Percentiles rank a stretch among this genome's conserved stretches.
These are phyloP conservation scores for Chrysomela aeneicollis DNA, from an alignment of 2,888 invertebrate species.

Conservation along the genomic window DNA sequence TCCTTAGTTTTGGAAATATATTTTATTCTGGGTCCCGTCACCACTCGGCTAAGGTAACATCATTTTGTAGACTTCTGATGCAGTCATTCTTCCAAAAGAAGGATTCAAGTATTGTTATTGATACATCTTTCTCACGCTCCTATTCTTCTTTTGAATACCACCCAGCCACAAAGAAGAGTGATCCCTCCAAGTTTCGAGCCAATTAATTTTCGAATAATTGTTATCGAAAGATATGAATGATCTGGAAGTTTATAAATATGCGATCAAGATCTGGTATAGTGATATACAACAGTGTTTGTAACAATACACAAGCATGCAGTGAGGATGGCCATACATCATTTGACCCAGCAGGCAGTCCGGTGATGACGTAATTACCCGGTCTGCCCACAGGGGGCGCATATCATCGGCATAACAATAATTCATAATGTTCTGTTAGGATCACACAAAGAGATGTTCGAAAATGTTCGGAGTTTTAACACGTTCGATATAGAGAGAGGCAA, in stretches of 20 bases:
- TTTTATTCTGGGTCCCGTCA: no score
- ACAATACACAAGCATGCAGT: slow-evolving; percentile 50
- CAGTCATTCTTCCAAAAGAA: no score
- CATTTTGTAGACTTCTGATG: no score
- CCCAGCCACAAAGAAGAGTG: neutral
- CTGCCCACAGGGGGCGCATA: slow-evolving; percentile 55
- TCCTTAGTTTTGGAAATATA: no score
- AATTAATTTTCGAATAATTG: slow-evolving; percentile 27
- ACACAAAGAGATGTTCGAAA: slow-evolving; percentile 36
- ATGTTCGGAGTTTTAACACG: slow-evolving; percentile 40
- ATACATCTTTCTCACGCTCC: neutral
- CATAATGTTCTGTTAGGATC: slow-evolving; percentile 50
- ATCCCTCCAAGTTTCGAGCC: slow-evolving; percentile 4
- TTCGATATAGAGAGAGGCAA: slow-evolving; percentile 14
- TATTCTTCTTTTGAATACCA: neutral
- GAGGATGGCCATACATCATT: slow-evolving; percentile 39
- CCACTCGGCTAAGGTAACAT: no score
- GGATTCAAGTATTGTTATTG: neutral
- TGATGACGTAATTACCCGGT: slow-evolving; percentile 59
- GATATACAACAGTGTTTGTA: slow-evolving; percentile 56
- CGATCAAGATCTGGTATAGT: slow-evolving; percentile 44
- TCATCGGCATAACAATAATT: slow-evolving; percentile 57
- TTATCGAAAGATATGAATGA: slow-evolving; percentile 41
- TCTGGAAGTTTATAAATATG: slow-evolving; percentile 46
- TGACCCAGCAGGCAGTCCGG: slow-evolving; percentile 44